These are phyloP conservation scores for Passer domesticus DNA, from an alignment of 2,113 vertebrate species.

Conservation along the genomic window DNA sequence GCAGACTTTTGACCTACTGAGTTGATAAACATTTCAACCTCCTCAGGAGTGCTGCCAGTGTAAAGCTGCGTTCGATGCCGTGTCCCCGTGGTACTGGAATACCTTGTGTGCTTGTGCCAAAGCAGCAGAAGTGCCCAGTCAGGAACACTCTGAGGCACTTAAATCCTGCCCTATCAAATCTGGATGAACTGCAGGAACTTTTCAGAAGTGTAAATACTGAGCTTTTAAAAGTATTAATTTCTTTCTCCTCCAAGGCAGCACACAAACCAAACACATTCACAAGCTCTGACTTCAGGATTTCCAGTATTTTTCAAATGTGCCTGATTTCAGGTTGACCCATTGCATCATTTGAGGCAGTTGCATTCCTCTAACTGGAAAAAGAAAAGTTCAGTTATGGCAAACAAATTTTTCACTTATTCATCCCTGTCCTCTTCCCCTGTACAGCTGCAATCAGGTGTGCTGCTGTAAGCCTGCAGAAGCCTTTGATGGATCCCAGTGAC, in stretches of 20 bases:
- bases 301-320: conserved; percentile 34
- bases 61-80: conserved; percentile 7
- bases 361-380: not conserved
- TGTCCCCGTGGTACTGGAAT: conserved; percentile 36
- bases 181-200: conserved; percentile 52
- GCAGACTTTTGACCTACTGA: conserved; percentile 91
- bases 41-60: conserved; percentile 57
- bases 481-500: not conserved
- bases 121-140: conserved; percentile 36
- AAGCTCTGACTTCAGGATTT: conserved; percentile 45
- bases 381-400: not conserved
- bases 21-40: conserved; percentile 78
- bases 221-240: conserved; percentile 59
- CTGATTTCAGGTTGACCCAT: not conserved
- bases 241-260: conserved; percentile 36
- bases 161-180: conserved; percentile 20
- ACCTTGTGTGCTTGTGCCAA: not conserved
- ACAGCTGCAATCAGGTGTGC: not conserved
- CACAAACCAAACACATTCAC: conserved; percentile 54
- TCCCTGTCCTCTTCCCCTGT: not conserved
- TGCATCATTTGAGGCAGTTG: conserved; percentile 3
- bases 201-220: conserved; percentile 32
- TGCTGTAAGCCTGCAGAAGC: not conserved
- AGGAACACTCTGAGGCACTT: conserved; percentile 26
- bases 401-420: not conserved